Percentiles rank a stretch among this genome's conserved stretches.
Conservation (phyloP, 2,113 vertebrate species). For the Alligator sinensis region DNA sequence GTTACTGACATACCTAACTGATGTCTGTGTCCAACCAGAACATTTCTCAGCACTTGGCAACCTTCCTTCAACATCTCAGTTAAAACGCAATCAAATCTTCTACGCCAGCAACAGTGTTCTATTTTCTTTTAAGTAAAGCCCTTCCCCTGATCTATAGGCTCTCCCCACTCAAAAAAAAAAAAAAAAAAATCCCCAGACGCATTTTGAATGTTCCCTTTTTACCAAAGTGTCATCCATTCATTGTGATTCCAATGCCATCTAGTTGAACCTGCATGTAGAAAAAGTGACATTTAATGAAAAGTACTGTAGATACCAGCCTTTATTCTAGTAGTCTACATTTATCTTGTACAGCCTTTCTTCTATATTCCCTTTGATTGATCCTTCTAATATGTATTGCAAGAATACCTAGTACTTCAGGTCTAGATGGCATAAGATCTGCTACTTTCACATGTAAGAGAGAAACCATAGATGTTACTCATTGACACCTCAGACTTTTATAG, state of each 20-base stretch:
- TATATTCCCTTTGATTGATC: background rate
- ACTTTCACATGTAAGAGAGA: fast-evolving
- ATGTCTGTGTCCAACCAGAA: background rate
- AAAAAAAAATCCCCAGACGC: background rate
- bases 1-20: background rate
- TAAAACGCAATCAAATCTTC: background rate
- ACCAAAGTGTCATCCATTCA: background rate
- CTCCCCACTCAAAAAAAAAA: no score
- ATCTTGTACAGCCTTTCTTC: background rate
- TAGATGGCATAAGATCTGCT: background rate
- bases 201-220: background rate
- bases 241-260: background rate
- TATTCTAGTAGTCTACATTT: background rate
- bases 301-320: background rate
- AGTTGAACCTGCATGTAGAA: background rate
- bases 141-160: background rate
- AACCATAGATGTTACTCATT: background rate
- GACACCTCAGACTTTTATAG: background rate
- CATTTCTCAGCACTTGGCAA: background rate
- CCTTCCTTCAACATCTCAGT: background rate
- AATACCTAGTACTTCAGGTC: background rate
- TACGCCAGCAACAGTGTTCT: background rate
- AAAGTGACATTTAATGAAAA: background rate
- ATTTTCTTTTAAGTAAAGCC: background rate
- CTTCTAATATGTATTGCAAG: background rate